Evolutionary conservation across 2,797 vertebrate species (phyloP).

Genomic region (Leuciscus waleckii): DNA sequence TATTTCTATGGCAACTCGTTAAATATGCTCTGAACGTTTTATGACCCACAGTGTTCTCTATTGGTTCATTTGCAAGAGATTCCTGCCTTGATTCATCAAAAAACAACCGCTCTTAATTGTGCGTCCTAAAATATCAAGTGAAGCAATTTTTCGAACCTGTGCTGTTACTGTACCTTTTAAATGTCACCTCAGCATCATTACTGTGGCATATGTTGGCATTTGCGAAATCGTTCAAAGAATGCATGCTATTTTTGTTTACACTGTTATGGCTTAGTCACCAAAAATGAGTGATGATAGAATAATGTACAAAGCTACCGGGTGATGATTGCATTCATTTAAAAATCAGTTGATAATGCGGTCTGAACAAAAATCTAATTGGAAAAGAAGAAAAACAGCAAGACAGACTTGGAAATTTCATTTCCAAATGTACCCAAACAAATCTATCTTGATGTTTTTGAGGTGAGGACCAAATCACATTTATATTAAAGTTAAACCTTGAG

Average conservation of each 20-base stretch:
- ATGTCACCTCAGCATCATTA: conserved; percentile 48
- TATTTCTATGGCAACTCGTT: conserved; percentile 59
- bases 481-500: neutral
- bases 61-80: neutral
- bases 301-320: neutral
- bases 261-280: neutral
- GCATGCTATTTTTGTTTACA: conserved; percentile 17
- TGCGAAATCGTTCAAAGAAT: conserved; percentile 28
- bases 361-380: neutral
- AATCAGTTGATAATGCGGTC: neutral
- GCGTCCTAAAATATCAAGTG: conserved; percentile 42
- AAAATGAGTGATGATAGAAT: conserved; percentile 11
- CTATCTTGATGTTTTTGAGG: neutral
- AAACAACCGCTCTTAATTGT: conserved; percentile 20
- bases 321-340: neutral
- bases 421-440: neutral
- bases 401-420: neutral
- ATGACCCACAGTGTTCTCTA: conserved; percentile 2
- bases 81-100: neutral
- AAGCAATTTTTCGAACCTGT: conserved; percentile 26
- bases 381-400: neutral
- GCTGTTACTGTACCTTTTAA: conserved; percentile 41
- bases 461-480: neutral
- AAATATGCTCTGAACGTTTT: neutral
- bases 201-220: conserved; percentile 46